Conservation (phyloP, 2,888 invertebrate species). For the Nipponacmea schrenckii region DNA sequence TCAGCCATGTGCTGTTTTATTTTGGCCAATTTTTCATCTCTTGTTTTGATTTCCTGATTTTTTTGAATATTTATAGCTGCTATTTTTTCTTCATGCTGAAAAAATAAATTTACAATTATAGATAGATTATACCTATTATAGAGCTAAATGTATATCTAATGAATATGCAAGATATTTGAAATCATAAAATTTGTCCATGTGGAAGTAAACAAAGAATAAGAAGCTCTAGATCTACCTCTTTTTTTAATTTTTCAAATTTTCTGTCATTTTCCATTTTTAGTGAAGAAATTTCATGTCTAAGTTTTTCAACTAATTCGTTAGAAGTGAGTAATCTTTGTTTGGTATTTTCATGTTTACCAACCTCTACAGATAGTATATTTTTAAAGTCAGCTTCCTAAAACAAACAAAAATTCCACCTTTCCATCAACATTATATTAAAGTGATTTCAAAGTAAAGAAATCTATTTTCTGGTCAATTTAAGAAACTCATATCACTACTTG, state of each 20-base stretch:
- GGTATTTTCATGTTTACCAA: conserved; percentile 39
- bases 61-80: conserved; percentile 46
- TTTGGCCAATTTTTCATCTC: conserved; percentile 59
- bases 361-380: conserved; percentile 42
- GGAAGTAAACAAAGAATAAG: too few species aligned
- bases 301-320: conserved; percentile 32
- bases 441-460: too few species aligned
- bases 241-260: conserved; percentile 34
- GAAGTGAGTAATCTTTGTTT: conserved; percentile 31
- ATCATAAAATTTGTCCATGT: too few species aligned
- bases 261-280: conserved; percentile 35
- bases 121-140: too few species aligned
- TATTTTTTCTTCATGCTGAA: conserved; percentile 52
- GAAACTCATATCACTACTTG: too few species aligned
- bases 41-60: conserved; percentile 56
- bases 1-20: conserved; percentile 67
- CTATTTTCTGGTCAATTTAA: too few species aligned
- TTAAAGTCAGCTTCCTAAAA: conserved; percentile 49
- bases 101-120: conserved; percentile 7
- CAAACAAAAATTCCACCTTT: neutral
- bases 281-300: conserved; percentile 29
- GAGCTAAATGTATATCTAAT: too few species aligned
- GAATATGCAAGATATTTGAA: too few species aligned
- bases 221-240: conserved; percentile 37
- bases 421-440: too few species aligned